Evolutionary conservation across 2,797 vertebrate genomes (phyloP).

Genomic region (Geotrypetes seraphini): DNA sequence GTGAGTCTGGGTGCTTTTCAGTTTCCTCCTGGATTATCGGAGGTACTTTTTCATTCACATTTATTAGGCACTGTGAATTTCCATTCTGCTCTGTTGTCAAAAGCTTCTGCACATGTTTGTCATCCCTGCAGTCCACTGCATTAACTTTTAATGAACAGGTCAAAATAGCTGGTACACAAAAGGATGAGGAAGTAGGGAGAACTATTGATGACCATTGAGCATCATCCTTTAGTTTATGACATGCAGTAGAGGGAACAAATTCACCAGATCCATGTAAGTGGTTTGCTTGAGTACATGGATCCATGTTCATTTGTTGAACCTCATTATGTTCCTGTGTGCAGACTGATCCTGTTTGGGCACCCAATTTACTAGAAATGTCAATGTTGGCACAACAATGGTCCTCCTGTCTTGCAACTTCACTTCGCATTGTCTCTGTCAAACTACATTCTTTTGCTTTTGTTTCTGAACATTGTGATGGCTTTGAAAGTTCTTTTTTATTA

Average conservation of each 20-base stretch:
- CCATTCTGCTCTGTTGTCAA: slow-evolving; percentile 11
- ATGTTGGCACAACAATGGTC: slow-evolving; percentile 22
- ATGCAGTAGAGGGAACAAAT: slow-evolving; percentile 20
- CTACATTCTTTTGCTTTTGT: slow-evolving; percentile 5
- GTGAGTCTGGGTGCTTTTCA: slow-evolving; percentile 10
- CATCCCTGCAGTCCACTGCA: fast-evolving
- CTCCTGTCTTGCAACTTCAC: slow-evolving; percentile 17
- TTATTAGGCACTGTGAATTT: slow-evolving; percentile 10
- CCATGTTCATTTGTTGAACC: slow-evolving; percentile 13
- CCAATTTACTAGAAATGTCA: slow-evolving; percentile 16
- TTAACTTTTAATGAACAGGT: background rate
- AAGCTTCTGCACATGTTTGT: fast-evolving
- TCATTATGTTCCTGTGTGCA: background rate
- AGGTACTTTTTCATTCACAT: fast-evolving
- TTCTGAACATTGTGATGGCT: slow-evolving; percentile 17
- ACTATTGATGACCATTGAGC: slow-evolving; percentile 20
- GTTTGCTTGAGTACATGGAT: slow-evolving; percentile 15
- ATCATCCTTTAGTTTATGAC: slow-evolving; percentile 15
- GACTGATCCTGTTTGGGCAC: slow-evolving; percentile 5
- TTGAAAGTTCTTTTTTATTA: slow-evolving; percentile 10
- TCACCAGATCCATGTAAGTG: too few relatives aligned
- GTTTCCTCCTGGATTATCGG: slow-evolving; percentile 13
- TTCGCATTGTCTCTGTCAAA: too few relatives aligned
- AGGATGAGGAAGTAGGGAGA: slow-evolving; percentile 7
- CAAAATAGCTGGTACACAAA: background rate